phyloP scores from a whole-genome alignment of 2,797 vertebrate species.

The Kryptopterus vitreolus region DNA sequence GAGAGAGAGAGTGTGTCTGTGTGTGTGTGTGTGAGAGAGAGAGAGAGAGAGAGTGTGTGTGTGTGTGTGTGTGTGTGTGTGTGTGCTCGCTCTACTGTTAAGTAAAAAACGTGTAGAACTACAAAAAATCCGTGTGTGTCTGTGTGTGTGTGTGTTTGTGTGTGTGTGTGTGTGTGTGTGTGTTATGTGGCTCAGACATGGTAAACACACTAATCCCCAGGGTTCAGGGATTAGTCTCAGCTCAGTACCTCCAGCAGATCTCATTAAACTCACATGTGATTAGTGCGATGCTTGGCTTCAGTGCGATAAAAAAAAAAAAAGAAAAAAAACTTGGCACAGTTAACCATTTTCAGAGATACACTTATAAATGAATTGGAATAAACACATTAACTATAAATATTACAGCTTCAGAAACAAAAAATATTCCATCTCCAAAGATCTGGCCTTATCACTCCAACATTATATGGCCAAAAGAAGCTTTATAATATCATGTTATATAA shows the following conservation, averaged over 20 bases:
- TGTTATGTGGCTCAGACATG: not conserved
- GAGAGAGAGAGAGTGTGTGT: not conserved
- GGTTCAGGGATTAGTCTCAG: slow-evolving; percentile 38
- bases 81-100: not conserved
- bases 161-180: not conserved
- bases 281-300: not conserved
- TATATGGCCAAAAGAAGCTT: no score
- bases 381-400: not conserved
- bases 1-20: no score
- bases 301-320: not conserved
- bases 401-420: not conserved
- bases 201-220: slow-evolving; percentile 6
- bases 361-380: not conserved
- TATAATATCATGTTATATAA: no score
- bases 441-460: not conserved
- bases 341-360: not conserved
- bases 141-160: no score
- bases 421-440: not conserved
- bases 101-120: not conserved
- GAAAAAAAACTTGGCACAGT: not conserved
- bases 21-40: no score
- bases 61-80: not conserved
- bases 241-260: not conserved
- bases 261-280: not conserved
- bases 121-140: not conserved